phyloP scores from a whole-genome alignment of 2,797 vertebrate species.

The Acipenser oxyrinchus region DNA sequence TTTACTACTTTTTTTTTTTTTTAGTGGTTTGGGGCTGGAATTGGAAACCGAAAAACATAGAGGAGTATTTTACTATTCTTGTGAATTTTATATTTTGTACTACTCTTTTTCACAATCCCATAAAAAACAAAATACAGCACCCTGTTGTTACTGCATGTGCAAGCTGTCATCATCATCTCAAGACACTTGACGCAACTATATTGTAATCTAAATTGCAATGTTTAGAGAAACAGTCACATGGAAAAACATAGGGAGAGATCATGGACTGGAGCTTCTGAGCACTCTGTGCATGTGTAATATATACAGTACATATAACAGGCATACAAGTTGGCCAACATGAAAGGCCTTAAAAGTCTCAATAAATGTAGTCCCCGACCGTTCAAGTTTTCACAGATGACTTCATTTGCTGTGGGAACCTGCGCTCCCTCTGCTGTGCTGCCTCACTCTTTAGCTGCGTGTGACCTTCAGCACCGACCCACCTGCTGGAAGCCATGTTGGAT shows the following conservation, averaged over 20 bases:
- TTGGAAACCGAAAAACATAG: too few species aligned
- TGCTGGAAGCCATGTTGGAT: constrained; percentile 85
- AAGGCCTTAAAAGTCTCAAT: constrained; percentile 29
- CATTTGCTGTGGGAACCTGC: constrained; percentile 68
- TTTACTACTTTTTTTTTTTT: too few species aligned
- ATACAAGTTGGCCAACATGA: constrained; percentile 1
- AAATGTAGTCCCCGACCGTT: constrained; percentile 37
- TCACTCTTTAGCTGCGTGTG: constrained; percentile 56
- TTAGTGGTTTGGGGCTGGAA: too few species aligned
- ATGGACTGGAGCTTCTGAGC: constrained; percentile 7
- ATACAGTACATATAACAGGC: constrained; percentile 7
- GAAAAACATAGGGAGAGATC: constrained; percentile 24
- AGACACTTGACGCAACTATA: background rate
- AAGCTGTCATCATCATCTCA: background rate
- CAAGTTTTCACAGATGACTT: constrained; percentile 64
- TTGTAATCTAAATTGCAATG: background rate
- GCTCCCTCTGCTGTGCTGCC: constrained; percentile 50
- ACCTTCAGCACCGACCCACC: constrained; percentile 74
- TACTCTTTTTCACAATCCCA: too few species aligned
- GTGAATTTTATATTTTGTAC: too few species aligned
- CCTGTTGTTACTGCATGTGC: too few species aligned
- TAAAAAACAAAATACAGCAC: too few species aligned
- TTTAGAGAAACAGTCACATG: constrained; percentile 30
- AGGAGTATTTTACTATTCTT: too few species aligned
- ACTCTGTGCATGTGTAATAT: background rate